phyloP scores from a whole-genome alignment of 2,888 invertebrate species.

The Macropis europaea region DNA sequence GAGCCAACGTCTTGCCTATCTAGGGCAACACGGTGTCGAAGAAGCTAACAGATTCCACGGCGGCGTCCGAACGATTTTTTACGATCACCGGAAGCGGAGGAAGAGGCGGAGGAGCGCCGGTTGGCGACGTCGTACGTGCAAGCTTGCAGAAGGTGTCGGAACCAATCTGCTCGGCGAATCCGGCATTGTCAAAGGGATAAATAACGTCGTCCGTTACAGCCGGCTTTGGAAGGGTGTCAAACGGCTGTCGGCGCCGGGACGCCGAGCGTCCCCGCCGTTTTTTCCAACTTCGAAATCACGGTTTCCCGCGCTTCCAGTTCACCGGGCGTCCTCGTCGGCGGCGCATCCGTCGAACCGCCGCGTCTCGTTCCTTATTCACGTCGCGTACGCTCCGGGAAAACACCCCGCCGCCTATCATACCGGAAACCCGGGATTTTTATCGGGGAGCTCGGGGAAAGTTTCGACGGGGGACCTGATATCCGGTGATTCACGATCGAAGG shows the following conservation, averaged over 20 bases:
- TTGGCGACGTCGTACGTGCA: slow-evolving; percentile 36
- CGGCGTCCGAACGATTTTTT: background rate
- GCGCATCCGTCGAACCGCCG: too few species aligned
- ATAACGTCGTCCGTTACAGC: slow-evolving; percentile 64
- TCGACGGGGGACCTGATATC: too few species aligned
- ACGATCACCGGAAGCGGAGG: background rate
- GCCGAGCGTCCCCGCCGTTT: slow-evolving; percentile 31
- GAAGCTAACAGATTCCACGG: background rate
- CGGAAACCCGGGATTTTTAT: background rate
- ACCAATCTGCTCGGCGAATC: slow-evolving; percentile 51
- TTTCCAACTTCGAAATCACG: slow-evolving; percentile 1
- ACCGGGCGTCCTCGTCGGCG: background rate
- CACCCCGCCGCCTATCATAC: background rate
- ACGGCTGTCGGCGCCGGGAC: slow-evolving; percentile 63
- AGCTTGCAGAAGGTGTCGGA: slow-evolving; percentile 41
- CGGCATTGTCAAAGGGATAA: slow-evolving; percentile 33
- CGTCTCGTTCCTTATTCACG: background rate
- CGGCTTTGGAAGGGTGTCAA: slow-evolving; percentile 70
- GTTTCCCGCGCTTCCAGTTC: slow-evolving; percentile 8
- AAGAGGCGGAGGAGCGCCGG: background rate
- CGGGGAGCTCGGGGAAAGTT: too few species aligned
- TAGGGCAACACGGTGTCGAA: too few species aligned
- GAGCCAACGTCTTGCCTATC: too few species aligned
- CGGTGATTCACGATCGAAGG: too few species aligned
- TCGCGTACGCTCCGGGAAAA: background rate